Evolutionary conservation across 2,113 vertebrate species (phyloP).

Genomic region (Turdus rufiventris): DNA sequence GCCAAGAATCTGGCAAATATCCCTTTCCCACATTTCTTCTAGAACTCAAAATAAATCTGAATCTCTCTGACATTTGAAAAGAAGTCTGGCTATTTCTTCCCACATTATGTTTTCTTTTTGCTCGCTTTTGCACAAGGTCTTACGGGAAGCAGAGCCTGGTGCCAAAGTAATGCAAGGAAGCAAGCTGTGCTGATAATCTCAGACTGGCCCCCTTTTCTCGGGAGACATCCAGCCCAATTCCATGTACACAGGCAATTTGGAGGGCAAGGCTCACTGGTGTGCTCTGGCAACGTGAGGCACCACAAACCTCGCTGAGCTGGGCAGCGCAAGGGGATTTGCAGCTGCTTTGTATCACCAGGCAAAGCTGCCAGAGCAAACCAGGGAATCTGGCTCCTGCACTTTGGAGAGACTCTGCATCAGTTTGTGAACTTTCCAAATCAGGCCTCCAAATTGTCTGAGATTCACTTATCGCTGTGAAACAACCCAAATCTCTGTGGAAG

Average conservation of each 20-base stretch:
- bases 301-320: not conserved
- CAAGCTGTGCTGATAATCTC: constrained; percentile 55
- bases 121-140: constrained; percentile 52
- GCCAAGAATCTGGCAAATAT: constrained; percentile 58
- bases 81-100: constrained; percentile 61
- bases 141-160: constrained; percentile 26
- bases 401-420: not conserved
- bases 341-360: constrained; percentile 8
- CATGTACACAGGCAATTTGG: not conserved
- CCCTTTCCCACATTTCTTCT: constrained; percentile 52
- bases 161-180: constrained; percentile 47
- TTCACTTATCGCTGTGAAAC: not conserved
- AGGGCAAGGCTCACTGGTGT: not conserved
- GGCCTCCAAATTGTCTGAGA: not conserved
- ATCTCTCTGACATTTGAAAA: constrained; percentile 56
- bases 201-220: not conserved
- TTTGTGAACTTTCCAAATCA: not conserved
- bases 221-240: not conserved
- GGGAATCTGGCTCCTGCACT: not conserved
- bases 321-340: not conserved
- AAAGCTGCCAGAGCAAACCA: constrained; percentile 31
- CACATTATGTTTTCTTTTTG: constrained; percentile 57
- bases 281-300: not conserved
- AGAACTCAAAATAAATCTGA: constrained; percentile 65
- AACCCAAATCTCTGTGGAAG: not conserved